Percentiles rank a stretch among this genome's conserved stretches.
These are phyloP conservation scores for Bombus balteatus DNA, from an alignment of 1,140 invertebrate genomes.

Conservation along the genomic window DNA sequence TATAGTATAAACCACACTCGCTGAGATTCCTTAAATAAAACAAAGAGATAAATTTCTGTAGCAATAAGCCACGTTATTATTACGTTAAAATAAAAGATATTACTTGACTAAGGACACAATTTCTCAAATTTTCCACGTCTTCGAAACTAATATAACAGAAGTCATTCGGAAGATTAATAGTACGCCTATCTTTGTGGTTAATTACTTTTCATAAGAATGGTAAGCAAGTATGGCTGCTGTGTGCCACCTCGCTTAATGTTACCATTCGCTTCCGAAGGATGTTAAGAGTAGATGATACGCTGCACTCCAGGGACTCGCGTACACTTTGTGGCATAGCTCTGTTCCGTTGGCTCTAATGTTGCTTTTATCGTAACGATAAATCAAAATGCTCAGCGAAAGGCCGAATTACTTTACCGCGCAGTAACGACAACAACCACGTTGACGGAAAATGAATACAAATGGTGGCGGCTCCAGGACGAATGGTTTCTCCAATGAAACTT, in stretches of 20 bases:
- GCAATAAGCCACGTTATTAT: too few relatives aligned
- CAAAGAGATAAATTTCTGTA: too few relatives aligned
- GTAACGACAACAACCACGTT: constrained; percentile 42
- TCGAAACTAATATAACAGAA: neutral
- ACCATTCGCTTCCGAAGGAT: constrained; percentile 32
- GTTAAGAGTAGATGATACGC: constrained; percentile 51
- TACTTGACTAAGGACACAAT: too few relatives aligned
- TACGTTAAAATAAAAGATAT: too few relatives aligned
- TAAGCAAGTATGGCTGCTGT: constrained; percentile 6
- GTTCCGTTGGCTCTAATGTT: constrained; percentile 50
- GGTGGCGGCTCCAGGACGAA: constrained; percentile 13
- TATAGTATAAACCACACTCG: too few relatives aligned
- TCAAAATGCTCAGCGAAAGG: constrained; percentile 53
- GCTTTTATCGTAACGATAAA: constrained; percentile 59
- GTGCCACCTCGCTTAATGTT: constrained; percentile 28
- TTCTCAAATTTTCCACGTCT: neutral
- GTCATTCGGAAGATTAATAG: neutral
- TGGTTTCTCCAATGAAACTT: constrained; percentile 26
- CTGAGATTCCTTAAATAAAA: too few relatives aligned
- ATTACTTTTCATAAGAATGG: constrained; percentile 26
- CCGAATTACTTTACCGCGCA: constrained; percentile 44
- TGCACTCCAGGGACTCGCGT: constrained; percentile 35
- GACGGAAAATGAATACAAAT: constrained; percentile 54
- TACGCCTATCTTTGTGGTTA: neutral
- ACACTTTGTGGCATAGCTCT: neutral